Percentiles rank a stretch among this genome's conserved stretches.
Conservation (phyloP, 2,888 invertebrate species). For the Pachymerium ferrugineum region DNA sequence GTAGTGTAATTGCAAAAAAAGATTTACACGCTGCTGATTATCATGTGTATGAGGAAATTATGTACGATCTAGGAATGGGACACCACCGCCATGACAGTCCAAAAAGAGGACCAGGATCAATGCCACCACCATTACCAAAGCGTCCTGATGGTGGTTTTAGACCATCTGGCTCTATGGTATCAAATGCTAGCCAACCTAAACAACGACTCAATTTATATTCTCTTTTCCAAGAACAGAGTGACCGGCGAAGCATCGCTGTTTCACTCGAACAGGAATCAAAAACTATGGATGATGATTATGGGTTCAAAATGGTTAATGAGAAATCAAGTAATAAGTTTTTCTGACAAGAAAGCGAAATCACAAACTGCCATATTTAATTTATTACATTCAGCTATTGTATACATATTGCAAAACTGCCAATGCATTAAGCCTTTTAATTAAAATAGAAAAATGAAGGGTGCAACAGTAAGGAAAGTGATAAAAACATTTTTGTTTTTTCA, state of each 20-base stretch:
- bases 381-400: background rate
- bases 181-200: conserved; percentile 38
- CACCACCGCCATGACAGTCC: background rate
- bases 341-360: background rate
- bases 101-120: background rate
- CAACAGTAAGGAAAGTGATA: background rate
- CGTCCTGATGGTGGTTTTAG: conserved; percentile 37
- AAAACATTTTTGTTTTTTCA: too few relatives aligned
- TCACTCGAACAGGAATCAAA: conserved; percentile 36
- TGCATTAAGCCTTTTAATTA: background rate
- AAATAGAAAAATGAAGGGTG: background rate
- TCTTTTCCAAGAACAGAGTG: conserved; percentile 42
- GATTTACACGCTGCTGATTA: conserved; percentile 40
- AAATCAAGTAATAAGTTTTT: background rate
- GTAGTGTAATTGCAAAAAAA: background rate
- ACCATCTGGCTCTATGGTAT: conserved; percentile 30
- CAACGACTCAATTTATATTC: conserved; percentile 44
- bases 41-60: conserved; percentile 45
- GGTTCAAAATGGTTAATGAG: conserved; percentile 39
- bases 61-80: conserved; percentile 40
- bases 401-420: background rate
- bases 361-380: background rate
- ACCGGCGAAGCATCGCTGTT: conserved; percentile 41
- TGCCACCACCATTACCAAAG: conserved; percentile 41
- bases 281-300: conserved; percentile 38